Conservation (phyloP, 2,113 vertebrate genomes). For the Aix galericulata region DNA sequence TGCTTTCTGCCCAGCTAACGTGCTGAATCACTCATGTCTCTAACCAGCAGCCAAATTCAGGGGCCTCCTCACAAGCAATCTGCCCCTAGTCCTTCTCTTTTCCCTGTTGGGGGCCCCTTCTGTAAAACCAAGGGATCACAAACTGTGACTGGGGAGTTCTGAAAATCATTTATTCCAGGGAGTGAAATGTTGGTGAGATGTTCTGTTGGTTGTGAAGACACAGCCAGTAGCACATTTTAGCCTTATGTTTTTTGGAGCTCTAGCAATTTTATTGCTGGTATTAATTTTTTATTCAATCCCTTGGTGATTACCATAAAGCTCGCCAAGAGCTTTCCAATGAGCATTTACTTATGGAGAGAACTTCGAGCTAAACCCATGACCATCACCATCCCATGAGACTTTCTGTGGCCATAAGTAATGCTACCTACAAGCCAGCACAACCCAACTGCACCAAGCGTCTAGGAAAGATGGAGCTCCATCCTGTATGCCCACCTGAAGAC, state of each 20-base stretch:
- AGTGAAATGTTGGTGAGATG: neutral
- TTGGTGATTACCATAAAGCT: neutral
- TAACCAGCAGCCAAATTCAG: no score
- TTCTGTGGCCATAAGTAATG: fast-evolving
- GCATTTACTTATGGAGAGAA: neutral
- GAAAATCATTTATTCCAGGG: neutral
- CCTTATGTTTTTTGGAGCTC: neutral
- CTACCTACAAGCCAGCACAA: neutral
- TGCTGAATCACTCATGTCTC: no score
- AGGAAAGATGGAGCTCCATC: neutral
- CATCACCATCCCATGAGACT: neutral
- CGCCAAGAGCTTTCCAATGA: neutral
- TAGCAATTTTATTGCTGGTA: neutral
- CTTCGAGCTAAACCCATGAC: no score
- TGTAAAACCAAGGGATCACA: neutral
- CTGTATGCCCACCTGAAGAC: neutral
- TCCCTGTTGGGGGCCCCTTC: neutral
- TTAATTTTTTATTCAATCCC: neutral
- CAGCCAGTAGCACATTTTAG: neutral
- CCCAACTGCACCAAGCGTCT: neutral
- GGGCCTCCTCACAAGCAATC: no score
- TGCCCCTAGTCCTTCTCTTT: neutral
- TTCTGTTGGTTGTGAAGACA: neutral
- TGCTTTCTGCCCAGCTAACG: neutral
- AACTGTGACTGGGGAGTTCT: neutral